phyloP scores from a whole-genome alignment of 2,888 invertebrate species.

The Lycia hirtaria region DNA sequence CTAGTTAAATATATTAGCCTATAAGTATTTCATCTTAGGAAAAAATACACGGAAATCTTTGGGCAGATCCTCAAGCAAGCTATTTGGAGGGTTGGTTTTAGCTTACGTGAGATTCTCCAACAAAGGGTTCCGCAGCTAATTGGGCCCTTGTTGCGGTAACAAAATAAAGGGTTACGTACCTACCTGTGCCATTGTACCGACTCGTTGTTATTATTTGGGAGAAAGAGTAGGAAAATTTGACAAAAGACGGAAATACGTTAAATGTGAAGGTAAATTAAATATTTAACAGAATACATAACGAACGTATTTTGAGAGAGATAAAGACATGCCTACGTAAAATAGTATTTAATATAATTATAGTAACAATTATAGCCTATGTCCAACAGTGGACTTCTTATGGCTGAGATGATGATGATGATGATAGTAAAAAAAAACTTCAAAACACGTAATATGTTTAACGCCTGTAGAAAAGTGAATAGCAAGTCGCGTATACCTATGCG shows the following conservation, averaged over 20 bases:
- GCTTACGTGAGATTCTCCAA: constrained; percentile 29
- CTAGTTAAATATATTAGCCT: too few relatives aligned
- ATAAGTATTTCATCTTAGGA: neutral
- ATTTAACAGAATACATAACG: too few relatives aligned
- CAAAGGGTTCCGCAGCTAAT: constrained; percentile 45
- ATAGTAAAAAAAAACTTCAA: too few relatives aligned
- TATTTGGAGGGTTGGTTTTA: constrained; percentile 47
- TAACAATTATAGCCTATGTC: too few relatives aligned
- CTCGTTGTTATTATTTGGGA: constrained; percentile 6
- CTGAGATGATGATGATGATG: too few relatives aligned
- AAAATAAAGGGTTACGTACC: constrained; percentile 46
- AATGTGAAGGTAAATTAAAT: neutral
- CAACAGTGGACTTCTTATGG: too few relatives aligned
- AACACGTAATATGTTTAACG: too few relatives aligned
- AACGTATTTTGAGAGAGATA: too few relatives aligned
- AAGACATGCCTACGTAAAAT: too few relatives aligned
- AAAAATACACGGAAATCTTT: neutral
- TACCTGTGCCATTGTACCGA: constrained; percentile 16
- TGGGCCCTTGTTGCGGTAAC: constrained; percentile 54
- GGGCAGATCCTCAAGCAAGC: constrained; percentile 44
- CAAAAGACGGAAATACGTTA: neutral
- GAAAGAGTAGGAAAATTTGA: constrained; percentile 13
- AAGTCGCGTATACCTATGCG: too few relatives aligned
- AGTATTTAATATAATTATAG: too few relatives aligned
- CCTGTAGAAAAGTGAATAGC: too few relatives aligned